Evolutionary conservation across 2,113 vertebrate genomes (phyloP).

Genomic region (Steatornis caripensis): DNA sequence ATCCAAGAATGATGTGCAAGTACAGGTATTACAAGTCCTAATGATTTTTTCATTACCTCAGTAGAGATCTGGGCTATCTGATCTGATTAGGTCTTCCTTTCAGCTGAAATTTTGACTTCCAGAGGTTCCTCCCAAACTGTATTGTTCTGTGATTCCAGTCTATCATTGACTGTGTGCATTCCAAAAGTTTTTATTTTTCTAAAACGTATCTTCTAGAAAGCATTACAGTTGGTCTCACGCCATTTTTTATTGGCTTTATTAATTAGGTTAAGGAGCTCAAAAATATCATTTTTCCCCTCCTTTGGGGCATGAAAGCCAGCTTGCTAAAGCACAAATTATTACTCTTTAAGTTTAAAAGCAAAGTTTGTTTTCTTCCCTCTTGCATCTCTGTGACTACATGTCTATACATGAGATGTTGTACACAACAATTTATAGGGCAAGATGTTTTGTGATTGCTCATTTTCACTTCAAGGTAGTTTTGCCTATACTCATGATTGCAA

Average conservation of each 20-base stretch:
- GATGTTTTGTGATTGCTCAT: background rate
- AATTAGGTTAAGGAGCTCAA: background rate
- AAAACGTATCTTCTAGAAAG: background rate
- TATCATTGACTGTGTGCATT: rapidly evolving
- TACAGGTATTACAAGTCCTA: background rate
- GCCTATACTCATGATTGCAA: background rate
- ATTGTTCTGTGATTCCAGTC: background rate
- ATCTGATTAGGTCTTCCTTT: background rate
- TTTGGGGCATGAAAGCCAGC: background rate
- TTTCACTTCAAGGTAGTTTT: background rate
- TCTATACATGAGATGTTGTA: background rate
- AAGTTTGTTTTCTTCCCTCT: background rate
- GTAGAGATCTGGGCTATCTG: background rate
- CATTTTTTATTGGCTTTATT: background rate
- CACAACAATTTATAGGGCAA: background rate
- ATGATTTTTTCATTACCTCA: background rate
- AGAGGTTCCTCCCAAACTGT: background rate
- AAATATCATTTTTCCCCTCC: background rate
- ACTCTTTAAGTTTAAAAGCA: background rate
- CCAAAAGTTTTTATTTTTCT: background rate
- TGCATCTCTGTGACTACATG: background rate
- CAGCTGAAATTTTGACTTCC: background rate
- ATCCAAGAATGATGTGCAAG: background rate
- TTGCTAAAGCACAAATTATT: background rate
- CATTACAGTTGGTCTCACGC: background rate